Evolutionary conservation across 2,797 vertebrate genomes (phyloP).

Genomic region (Catharus ustulatus): DNA sequence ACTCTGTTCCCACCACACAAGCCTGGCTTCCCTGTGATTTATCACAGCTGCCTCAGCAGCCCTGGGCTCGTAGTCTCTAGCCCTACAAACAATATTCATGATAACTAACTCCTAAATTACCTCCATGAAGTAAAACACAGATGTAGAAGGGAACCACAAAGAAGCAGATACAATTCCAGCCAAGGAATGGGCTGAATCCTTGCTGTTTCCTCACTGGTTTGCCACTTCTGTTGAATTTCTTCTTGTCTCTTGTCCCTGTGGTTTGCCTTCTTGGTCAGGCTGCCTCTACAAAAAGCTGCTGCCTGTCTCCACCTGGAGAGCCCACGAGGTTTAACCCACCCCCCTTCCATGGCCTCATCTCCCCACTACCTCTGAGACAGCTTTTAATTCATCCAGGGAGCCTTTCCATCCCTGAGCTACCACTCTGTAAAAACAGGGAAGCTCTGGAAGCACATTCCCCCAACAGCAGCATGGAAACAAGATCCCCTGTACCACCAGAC

Average conservation of each 20-base stretch:
- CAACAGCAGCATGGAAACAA: background rate
- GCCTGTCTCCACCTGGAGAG: background rate
- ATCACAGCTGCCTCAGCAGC: background rate
- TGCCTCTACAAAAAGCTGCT: background rate
- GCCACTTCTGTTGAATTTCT: background rate
- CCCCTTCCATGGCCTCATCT: background rate
- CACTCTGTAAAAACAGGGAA: background rate
- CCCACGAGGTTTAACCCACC: background rate
- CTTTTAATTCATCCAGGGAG: background rate
- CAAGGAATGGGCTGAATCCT: too few species aligned
- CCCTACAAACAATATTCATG: background rate
- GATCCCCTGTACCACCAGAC: background rate
- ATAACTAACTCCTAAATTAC: background rate
- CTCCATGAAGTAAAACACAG: background rate
- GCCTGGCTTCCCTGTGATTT: background rate
- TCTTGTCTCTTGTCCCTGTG: background rate
- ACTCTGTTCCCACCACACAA: background rate
- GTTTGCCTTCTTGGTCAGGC: background rate
- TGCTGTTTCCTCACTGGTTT: accelerated
- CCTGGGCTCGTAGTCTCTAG: background rate
- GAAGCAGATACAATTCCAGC: background rate
- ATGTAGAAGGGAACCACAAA: background rate
- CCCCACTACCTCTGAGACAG: background rate
- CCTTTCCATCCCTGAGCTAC: background rate
- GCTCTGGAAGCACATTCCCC: background rate